Evolutionary conservation across 2,888 invertebrate species (phyloP), one percentile per base, ranked within the genome.

Genomic region (Cantharis flavilabris): DNA sequence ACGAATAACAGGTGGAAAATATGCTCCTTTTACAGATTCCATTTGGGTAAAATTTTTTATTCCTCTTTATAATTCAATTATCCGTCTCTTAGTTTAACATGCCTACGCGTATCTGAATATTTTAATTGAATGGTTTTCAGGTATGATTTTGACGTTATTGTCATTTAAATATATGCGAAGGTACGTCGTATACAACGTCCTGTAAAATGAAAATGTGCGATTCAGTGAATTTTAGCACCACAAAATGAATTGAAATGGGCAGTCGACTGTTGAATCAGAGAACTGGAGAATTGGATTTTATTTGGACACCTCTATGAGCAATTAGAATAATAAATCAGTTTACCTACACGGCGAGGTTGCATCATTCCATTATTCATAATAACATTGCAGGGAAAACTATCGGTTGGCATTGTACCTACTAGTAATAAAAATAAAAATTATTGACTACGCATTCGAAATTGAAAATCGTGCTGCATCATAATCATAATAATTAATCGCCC

Each of bases 21-120:
- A 84, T 83, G 79, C 84, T 84, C 84, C 83, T 86, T 85, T 84
- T 84, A 84, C 84, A 84, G 86, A 84, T 84, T 85, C 83, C 83
- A 83, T 84, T 85, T 84, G 84, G 82, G 85, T 84, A 85, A 84
- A 85, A 84, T 84, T 84, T 84, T 84, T 86, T 86, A 86, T 86
- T 83, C 81, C 83, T 79, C 80, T 81, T 82, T 84, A 79, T 81
- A 80, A 82, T 82, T 81, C 80, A 76, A 78, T 81, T 82, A 81
- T 75, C 67, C 79, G 65, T 73, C 62, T 49, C 75, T 67, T 62
- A 73, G 13, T 67, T 67, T 67, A 67, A 67, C 14, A 67, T 67
- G 23, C 23, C 65, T 20, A 3, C 18, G 49, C 26, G 13, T 20
- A 67, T 67, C 20, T 67, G 26, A 67, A 67, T 67, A 23, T 26